Percentiles rank a stretch among this genome's conserved stretches.
Conservation (phyloP, 2,113 vertebrate genomes). For the Equus przewalskii region DNA sequence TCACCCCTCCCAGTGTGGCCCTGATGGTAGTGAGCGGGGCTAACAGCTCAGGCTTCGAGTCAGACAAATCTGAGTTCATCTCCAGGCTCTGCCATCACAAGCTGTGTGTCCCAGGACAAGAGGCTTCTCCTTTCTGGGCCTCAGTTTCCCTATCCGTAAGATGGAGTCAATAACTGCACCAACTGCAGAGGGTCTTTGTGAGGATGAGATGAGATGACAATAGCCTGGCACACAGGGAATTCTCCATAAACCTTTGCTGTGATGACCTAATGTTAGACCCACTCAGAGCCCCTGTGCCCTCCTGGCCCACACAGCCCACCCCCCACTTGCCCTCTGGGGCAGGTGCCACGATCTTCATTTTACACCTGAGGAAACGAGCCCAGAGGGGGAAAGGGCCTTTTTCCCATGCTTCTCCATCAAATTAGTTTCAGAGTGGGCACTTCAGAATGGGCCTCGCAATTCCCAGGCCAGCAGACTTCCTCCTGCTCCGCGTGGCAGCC, state of each 20-base stretch:
- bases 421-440: background rate
- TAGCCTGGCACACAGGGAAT: background rate
- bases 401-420: background rate
- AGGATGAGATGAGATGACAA: background rate
- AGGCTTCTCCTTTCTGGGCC: background rate
- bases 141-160: conserved; percentile 6
- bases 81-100: background rate
- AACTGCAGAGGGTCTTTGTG: background rate
- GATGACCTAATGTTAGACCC: background rate
- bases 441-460: background rate
- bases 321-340: background rate
- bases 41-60: background rate
- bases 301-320: background rate
- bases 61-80: background rate
- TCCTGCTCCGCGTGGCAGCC: rapidly evolving
- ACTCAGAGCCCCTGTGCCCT: background rate
- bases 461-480: conserved; percentile 23
- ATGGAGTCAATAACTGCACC: background rate
- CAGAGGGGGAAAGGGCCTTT: background rate
- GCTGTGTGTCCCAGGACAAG: background rate
- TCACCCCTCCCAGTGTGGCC: background rate
- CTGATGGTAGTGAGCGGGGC: background rate
- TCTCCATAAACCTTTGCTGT: background rate
- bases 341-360: background rate
- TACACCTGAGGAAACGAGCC: background rate